Evolutionary conservation across 2,797 vertebrate genomes (phyloP).

Genomic region (Macropus fuliginosus): DNA sequence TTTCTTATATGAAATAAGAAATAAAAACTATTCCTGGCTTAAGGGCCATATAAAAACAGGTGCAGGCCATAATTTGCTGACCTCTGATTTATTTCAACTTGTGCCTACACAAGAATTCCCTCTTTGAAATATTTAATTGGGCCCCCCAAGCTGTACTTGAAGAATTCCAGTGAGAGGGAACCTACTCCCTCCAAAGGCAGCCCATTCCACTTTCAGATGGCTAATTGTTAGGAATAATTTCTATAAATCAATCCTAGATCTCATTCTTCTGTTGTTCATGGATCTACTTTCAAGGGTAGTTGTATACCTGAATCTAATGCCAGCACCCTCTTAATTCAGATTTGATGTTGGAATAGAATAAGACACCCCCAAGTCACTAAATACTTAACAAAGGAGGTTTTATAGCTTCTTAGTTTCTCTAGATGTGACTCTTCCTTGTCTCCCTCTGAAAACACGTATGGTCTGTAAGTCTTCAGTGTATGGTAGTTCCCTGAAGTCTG

Average conservation of each 20-base stretch:
- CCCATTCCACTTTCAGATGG: not conserved
- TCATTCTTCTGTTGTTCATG: not conserved
- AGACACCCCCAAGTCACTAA: not conserved
- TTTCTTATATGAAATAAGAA: not conserved
- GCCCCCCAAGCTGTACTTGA: not conserved
- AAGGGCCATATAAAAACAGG: not conserved
- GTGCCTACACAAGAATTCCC: not conserved
- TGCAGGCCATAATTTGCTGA: not conserved
- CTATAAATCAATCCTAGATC: not conserved
- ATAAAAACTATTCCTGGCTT: not conserved
- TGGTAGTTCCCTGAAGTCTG: not conserved
- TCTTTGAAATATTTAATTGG: not conserved
- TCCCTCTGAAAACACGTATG: not conserved
- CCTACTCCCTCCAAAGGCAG: not conserved
- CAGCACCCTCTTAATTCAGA: not conserved
- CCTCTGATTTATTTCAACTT: not conserved
- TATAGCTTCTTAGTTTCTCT: not conserved
- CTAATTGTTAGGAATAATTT: not conserved
- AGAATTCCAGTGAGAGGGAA: not conserved
- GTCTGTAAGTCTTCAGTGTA: not conserved
- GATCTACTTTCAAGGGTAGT: not conserved
- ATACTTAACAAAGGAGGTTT: not conserved
- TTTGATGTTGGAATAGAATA: not conserved
- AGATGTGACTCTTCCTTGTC: not conserved
- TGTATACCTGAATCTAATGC: not conserved